Percentiles rank a stretch among this genome's conserved stretches.
These are phyloP conservation scores for Triplophysa rosa DNA, from an alignment of 2,113 vertebrate species.

Conservation along the genomic window DNA sequence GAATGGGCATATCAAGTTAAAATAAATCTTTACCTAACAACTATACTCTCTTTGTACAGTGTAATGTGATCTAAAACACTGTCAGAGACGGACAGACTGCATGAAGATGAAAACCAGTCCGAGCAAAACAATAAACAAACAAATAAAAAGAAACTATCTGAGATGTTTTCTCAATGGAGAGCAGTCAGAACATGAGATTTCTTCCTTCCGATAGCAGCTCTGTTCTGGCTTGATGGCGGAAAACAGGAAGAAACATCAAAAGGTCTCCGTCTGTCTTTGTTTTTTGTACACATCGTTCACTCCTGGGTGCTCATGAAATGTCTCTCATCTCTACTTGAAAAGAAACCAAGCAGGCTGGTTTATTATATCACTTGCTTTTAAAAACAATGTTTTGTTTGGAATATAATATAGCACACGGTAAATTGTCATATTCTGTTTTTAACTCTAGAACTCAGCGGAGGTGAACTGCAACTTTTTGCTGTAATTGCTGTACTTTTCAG, in stretches of 20 bases:
- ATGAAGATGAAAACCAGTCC: neutral
- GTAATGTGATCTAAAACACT: neutral
- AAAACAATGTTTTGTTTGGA: conserved; percentile 26
- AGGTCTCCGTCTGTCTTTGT: conserved; percentile 3
- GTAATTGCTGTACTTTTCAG: neutral
- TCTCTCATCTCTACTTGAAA: conserved; percentile 14
- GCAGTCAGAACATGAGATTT: neutral
- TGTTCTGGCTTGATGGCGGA: neutral
- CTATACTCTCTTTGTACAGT: neutral
- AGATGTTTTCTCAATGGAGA: conserved; percentile 2
- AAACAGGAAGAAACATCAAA: conserved; percentile 33
- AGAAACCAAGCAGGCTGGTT: neutral
- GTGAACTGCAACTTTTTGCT: neutral
- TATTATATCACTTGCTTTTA: conserved; percentile 18
- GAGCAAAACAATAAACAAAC: neutral
- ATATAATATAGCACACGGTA: neutral
- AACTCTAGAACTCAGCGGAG: neutral
- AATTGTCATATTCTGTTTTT: neutral
- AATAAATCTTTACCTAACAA: neutral
- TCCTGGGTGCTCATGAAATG: conserved; percentile 7
- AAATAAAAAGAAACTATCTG: neutral
- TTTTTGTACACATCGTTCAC: neutral
- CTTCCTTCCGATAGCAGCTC: neutral
- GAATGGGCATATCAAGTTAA: neutral
- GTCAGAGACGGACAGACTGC: neutral